These are phyloP conservation scores for Cyprinodon variegatus DNA, from an alignment of 2,113 vertebrate species.

Conservation along the genomic window DNA sequence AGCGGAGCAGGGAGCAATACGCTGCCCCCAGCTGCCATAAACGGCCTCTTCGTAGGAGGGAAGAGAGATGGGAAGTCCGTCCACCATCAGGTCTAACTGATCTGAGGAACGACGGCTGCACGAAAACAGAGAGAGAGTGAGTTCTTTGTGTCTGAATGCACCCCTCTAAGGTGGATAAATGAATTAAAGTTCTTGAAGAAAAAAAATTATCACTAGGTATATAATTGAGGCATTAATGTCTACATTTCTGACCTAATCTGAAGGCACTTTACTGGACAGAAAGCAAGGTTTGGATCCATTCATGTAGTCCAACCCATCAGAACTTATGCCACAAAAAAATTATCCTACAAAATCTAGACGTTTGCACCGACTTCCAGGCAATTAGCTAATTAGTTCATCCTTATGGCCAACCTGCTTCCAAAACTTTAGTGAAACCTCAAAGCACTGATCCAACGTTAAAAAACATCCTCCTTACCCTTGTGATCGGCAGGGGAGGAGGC, in stretches of 20 bases:
- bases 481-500: slow-evolving; percentile 72
- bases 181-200: no score
- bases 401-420: no score
- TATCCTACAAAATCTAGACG: no score
- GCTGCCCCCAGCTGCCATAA: slow-evolving; percentile 79
- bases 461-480: slow-evolving; percentile 54
- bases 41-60: slow-evolving; percentile 82
- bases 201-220: no score
- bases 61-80: slow-evolving; percentile 70
- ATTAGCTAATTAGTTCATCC: no score
- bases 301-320: not conserved
- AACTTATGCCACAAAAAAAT: not conserved
- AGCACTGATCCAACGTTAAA: no score
- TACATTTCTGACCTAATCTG: no score
- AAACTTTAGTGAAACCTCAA: no score
- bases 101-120: slow-evolving; percentile 76
- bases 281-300: not conserved
- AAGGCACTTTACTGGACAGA: not conserved
- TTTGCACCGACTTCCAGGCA: no score
- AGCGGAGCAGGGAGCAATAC: slow-evolving; percentile 39
- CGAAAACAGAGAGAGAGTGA: not conserved
- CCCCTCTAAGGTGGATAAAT: no score
- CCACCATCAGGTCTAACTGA: slow-evolving; percentile 79
- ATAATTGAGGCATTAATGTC: no score
- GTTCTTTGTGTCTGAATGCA: no score